Conservation (phyloP, 1,140 invertebrate genomes). For the Euschistus heros region DNA sequence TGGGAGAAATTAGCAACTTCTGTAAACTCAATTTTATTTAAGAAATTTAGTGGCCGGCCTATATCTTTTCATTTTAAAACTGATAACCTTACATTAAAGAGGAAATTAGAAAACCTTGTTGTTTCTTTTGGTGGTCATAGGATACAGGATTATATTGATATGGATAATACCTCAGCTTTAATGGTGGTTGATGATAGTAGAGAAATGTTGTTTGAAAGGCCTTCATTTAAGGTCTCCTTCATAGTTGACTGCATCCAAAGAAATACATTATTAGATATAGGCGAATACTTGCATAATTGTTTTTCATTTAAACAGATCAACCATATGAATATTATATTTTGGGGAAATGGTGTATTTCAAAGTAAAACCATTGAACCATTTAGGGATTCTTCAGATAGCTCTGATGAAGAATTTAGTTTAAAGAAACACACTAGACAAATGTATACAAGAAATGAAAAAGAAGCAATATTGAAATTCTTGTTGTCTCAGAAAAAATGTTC, state of each 20-base stretch:
- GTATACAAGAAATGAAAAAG: constrained; percentile 1
- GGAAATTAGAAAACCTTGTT: neutral
- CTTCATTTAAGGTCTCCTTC: neutral
- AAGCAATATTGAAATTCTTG: constrained; percentile 10
- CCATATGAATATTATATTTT: neutral
- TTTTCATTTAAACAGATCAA: neutral
- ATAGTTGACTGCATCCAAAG: neutral
- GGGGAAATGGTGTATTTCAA: neutral
- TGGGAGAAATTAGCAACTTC: neutral
- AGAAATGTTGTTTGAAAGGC: neutral
- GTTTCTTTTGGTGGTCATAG: neutral
- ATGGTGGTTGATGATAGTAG: neutral
- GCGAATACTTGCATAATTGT: neutral
- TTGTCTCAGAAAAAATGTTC: neutral
- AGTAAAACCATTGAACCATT: neutral
- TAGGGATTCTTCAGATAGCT: neutral
- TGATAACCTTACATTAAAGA: neutral
- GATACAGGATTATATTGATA: neutral
- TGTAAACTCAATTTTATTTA: neutral
- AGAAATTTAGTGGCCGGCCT: neutral
- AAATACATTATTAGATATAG: neutral
- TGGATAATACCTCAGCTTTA: neutral
- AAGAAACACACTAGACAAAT: neutral
- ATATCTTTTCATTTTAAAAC: neutral
- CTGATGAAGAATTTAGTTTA: neutral